phyloP scores from a whole-genome alignment of 2,797 vertebrate species.

The Cetoscarus ocellatus region DNA sequence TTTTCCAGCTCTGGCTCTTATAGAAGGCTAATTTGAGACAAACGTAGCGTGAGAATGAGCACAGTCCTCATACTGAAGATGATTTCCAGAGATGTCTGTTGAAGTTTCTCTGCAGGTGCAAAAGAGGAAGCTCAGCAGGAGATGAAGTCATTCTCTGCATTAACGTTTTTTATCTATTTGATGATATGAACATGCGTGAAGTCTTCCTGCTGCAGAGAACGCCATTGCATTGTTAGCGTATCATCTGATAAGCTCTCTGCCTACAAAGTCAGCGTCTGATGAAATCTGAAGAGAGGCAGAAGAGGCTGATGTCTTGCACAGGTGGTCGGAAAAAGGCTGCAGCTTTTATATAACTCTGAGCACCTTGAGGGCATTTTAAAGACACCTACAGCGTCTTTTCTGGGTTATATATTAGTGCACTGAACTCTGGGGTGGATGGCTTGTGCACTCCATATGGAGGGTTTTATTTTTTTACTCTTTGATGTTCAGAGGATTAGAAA shows the following conservation, averaged over 20 bases:
- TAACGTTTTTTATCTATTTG: slow-evolving; percentile 8
- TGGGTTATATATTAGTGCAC: slow-evolving; percentile 74
- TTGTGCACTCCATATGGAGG: slow-evolving; percentile 73
- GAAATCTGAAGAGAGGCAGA: slow-evolving; percentile 33
- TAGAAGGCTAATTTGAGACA: slow-evolving; percentile 11
- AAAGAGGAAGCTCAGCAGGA: slow-evolving; percentile 32
- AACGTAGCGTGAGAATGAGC: slow-evolving; percentile 34
- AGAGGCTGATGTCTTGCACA: slow-evolving; percentile 66
- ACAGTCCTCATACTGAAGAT: slow-evolving; percentile 20
- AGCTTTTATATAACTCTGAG: slow-evolving; percentile 53
- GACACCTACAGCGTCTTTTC: slow-evolving; percentile 74
- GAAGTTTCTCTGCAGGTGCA: slow-evolving; percentile 58
- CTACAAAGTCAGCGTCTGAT: neutral
- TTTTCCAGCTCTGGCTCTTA: slow-evolving; percentile 32
- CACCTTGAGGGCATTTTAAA: slow-evolving; percentile 54
- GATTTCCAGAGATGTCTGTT: slow-evolving; percentile 54
- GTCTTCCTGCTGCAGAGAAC: slow-evolving; percentile 42
- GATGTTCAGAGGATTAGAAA: slow-evolving; percentile 30
- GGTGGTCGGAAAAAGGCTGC: slow-evolving; percentile 63
- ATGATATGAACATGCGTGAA: slow-evolving; percentile 42
- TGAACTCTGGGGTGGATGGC: slow-evolving; percentile 76
- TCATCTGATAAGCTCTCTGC: slow-evolving; percentile 42
- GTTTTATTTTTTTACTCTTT: slow-evolving; percentile 33
- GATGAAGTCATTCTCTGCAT: slow-evolving; percentile 52
- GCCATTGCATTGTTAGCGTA: slow-evolving; percentile 20